phyloP scores from a whole-genome alignment of 1,140 invertebrate genomes.

The Drosophila watanabei region DNA sequence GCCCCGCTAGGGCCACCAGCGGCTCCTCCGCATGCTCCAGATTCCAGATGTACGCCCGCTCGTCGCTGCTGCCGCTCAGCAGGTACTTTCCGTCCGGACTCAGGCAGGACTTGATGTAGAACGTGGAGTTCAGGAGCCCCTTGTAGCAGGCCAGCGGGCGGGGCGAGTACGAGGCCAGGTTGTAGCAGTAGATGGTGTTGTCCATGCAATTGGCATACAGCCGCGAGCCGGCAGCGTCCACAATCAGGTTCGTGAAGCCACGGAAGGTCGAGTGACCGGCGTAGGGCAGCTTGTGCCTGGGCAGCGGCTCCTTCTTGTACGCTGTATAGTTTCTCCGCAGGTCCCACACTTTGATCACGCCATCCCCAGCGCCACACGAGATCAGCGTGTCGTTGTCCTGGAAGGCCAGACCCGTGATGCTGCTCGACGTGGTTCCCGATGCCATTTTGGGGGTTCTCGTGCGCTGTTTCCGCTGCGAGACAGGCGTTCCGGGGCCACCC shows the following conservation, averaged over 20 bases:
- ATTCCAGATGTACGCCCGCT: conserved; percentile 94
- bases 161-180: conserved; percentile 90
- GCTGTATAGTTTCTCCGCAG: conserved; percentile 91
- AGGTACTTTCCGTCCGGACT: conserved; percentile 93
- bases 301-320: conserved; percentile 89
- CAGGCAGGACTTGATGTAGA: conserved; percentile 93
- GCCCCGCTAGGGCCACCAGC: conserved; percentile 90
- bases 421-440: conserved; percentile 85
- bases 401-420: conserved; percentile 93
- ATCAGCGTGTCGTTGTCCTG: conserved; percentile 90
- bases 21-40: conserved; percentile 88
- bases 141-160: conserved; percentile 88
- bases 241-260: conserved; percentile 92
- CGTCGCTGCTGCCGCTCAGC: conserved; percentile 93
- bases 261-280: conserved; percentile 89
- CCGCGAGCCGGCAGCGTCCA: conserved; percentile 89
- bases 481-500: conserved; percentile 86
- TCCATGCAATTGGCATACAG: conserved; percentile 95
- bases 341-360: conserved; percentile 95
- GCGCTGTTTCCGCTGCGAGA: conserved; percentile 85
- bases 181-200: conserved; percentile 93
- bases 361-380: conserved; percentile 93
- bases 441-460: conserved; percentile 80
- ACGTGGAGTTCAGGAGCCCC: conserved; percentile 92
- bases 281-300: conserved; percentile 91